Evolutionary conservation across 2,888 invertebrate genomes (phyloP), one percentile per base, ranked within the genome.

Genomic region (Caenorhabditis drosophilae): DNA sequence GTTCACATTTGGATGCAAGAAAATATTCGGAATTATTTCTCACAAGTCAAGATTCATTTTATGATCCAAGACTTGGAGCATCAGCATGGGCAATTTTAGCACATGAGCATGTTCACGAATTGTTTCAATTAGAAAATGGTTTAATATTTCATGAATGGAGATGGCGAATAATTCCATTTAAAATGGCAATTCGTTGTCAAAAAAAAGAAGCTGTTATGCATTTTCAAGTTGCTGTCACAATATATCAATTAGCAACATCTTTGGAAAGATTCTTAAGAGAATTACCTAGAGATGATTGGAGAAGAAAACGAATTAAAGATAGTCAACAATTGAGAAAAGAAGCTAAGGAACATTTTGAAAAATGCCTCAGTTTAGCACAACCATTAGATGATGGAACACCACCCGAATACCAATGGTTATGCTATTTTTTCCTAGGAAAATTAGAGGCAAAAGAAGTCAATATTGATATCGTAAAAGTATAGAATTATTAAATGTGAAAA

Each of bases 71-170:
- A 15, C 44, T 60, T 4, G 54, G 60, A 23, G 36, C 36, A 1
- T 70, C 69, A 16, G 67, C 59, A 4, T 73, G 73, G 73, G 70
- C 57, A n/a, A 68, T 73, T 34, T 34, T 73, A 36, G 73, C 68
- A 11, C 67, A 68, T 42, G 44, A 59, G 35, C 55, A 48, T 44
- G 60, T 67, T 7, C 44, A 46, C n/a, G 49, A 55, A 3, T 44
- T 69, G 45, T 72, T 72, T 35, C 60, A 69, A 53, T 34, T 69
- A n/a, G 56, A 62, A 0, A 42, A 48, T 0, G 42, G 52, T 18
- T 50, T 60, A 16, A 59, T 69, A 15, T 49, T 53, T 40, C 44
- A 54, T 15, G 46, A 69, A 41, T 68, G 67, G 70, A 54, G 58
- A 25, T 73, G 67, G 66, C 23, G 62, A 22, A 71, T 64, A n/a